These are phyloP conservation scores for Calcarius lapponicus DNA, from an alignment of 2,797 vertebrate genomes.

Conservation along the genomic window DNA sequence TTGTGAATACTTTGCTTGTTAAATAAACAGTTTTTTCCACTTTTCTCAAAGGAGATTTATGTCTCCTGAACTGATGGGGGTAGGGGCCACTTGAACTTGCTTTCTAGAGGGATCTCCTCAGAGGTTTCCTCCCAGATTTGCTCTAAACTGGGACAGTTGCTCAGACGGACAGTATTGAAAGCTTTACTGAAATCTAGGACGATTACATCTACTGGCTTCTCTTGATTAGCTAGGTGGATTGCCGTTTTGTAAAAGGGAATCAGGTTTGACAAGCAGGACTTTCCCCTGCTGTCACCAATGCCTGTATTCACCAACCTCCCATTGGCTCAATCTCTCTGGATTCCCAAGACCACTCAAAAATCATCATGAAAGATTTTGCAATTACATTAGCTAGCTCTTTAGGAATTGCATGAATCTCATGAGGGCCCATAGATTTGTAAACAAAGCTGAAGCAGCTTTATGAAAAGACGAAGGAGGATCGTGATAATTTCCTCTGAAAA, in stretches of 20 bases:
- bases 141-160: fast-evolving
- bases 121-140: background rate
- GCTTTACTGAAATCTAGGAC: background rate
- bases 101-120: background rate
- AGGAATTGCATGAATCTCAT: background rate
- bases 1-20: background rate
- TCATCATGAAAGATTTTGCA: background rate
- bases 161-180: background rate
- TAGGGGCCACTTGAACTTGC: fast-evolving
- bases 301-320: background rate
- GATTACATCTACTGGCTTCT: background rate
- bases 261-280: background rate
- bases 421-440: background rate
- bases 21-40: background rate
- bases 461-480: background rate
- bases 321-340: fast-evolving
- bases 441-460: background rate
- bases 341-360: background rate
- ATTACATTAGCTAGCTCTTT: background rate
- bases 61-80: background rate
- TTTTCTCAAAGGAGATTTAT: background rate
- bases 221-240: background rate
- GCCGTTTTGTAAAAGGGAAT: background rate
- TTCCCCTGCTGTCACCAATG: background rate
- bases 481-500: background rate